A percentile compares a stretch with the other conserved stretches of the same genome.
Conservation (phyloP, 2,113 vertebrate species). For the Anoura caudifer region DNA sequence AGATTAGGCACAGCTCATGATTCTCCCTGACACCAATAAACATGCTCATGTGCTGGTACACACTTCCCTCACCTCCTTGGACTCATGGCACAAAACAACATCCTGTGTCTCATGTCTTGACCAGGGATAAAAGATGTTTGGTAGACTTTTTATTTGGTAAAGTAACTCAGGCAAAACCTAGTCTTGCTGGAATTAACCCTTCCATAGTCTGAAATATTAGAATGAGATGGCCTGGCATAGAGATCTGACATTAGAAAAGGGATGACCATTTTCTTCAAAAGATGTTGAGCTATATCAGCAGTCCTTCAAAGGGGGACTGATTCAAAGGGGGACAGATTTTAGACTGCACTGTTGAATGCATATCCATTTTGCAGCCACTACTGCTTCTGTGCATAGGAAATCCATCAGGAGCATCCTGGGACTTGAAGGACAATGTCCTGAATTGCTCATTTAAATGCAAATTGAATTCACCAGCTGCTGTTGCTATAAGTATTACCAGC, state of each 20-base stretch:
- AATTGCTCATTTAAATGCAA: slow-evolving; percentile 61
- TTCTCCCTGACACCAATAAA: not conserved
- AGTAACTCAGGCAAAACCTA: not conserved
- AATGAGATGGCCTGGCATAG: not conserved
- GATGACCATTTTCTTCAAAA: not conserved
- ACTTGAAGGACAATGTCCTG: slow-evolving; percentile 41
- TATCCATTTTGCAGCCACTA: not conserved
- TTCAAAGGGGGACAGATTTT: not conserved
- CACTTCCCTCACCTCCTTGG: not conserved
- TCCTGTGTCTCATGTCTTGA: not conserved
- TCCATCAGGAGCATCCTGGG: not conserved
- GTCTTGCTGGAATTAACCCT: not conserved
- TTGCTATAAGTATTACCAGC: slow-evolving; percentile 14
- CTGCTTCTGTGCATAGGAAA: not conserved
- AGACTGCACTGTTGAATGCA: not conserved
- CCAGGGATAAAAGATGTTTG: not conserved
- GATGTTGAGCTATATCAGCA: not conserved
- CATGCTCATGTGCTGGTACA: not conserved
- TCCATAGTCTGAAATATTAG: not conserved
- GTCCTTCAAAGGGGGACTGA: not conserved
- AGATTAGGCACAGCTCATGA: not conserved
- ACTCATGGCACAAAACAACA: not conserved
- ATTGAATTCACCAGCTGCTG: slow-evolving; percentile 53
- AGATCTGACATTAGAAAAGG: not conserved
- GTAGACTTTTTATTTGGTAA: not conserved